Percentiles rank a stretch among this genome's conserved stretches.
These are phyloP conservation scores for Acinonyx jubatus DNA, from an alignment of 2,113 vertebrate species.

Conservation along the genomic window DNA sequence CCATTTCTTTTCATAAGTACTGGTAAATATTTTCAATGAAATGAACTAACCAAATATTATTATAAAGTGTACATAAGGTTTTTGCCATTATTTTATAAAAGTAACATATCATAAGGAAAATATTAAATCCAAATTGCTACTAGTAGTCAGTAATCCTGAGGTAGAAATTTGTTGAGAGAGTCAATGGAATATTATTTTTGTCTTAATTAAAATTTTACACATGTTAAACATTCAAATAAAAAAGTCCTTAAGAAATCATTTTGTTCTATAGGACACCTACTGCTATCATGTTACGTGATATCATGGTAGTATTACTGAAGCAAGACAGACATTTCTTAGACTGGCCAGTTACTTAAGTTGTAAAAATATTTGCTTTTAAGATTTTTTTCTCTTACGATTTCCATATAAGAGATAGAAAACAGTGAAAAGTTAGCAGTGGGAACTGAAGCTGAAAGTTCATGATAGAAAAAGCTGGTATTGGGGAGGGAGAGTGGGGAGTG, in stretches of 20 bases:
- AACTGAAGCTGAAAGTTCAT: background rate
- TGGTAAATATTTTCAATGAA: background rate
- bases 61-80: background rate
- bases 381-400: background rate
- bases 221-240: background rate
- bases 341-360: background rate
- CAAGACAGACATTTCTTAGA: background rate
- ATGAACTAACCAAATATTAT: background rate
- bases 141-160: background rate
- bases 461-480: background rate
- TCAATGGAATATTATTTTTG: slow-evolving; percentile 3
- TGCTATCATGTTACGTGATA: background rate
- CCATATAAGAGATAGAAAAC: background rate
- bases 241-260: background rate
- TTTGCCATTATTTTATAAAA: slow-evolving; percentile 20
- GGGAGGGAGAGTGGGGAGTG: no score
- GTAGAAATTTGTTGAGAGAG: background rate
- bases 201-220: background rate
- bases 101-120: background rate
- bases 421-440: background rate
- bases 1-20: background rate
- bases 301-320: background rate
- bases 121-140: background rate
- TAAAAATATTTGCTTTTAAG: background rate
- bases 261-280: background rate